These are phyloP conservation scores for Myotis yumanensis DNA, from an alignment of 2,113 vertebrate species.

Conservation along the genomic window DNA sequence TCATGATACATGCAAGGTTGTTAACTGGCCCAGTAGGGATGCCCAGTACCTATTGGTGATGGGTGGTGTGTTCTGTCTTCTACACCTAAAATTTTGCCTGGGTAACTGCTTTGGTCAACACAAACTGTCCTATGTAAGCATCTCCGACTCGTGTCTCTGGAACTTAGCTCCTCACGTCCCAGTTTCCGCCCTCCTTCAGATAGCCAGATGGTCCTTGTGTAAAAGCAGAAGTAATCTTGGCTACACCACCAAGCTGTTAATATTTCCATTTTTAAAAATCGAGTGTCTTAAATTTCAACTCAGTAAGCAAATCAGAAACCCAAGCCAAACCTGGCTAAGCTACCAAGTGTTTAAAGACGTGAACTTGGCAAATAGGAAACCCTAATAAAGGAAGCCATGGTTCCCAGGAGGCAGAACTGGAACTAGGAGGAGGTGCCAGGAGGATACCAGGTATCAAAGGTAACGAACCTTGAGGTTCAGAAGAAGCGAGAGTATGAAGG, in stretches of 20 bases:
- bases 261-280: constrained; percentile 34
- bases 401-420: constrained; percentile 1
- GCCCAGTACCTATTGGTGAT: not conserved
- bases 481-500: not conserved
- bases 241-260: not conserved
- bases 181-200: not conserved
- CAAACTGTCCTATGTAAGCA: not conserved
- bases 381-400: not conserved
- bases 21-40: not conserved
- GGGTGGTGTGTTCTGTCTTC: constrained; percentile 6
- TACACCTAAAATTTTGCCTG: not conserved
- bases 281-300: constrained; percentile 41
- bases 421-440: not conserved
- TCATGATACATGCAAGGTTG: not conserved
- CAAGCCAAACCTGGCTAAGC: not conserved
- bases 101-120: not conserved
- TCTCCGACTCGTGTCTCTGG: constrained; percentile 11
- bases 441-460: not conserved
- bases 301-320: constrained; percentile 35
- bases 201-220: not conserved
- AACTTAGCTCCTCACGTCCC: not conserved
- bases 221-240: constrained; percentile 3
- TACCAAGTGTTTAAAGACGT: constrained; percentile 19
- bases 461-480: not conserved
- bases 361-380: constrained; percentile 25